Evolutionary conservation across 2,797 vertebrate species (phyloP).

Genomic region (Danio tinwini): DNA sequence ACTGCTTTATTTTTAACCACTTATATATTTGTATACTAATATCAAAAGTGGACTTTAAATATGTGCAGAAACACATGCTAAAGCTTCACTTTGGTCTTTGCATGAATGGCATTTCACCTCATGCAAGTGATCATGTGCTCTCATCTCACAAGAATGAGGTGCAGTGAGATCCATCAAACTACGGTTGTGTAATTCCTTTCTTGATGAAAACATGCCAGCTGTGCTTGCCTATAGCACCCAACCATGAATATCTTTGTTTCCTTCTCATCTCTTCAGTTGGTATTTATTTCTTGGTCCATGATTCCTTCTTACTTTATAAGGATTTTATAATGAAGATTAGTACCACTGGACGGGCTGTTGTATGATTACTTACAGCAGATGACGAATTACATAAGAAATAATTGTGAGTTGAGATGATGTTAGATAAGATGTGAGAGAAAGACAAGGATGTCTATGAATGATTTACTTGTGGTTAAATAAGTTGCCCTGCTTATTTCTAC

Average conservation of each 20-base stretch:
- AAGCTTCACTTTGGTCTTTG: background rate
- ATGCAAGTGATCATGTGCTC: background rate
- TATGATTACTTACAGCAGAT: constrained; percentile 41
- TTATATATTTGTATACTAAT: background rate
- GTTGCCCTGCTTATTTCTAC: background rate
- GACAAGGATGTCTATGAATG: constrained; percentile 19
- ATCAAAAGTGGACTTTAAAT: background rate
- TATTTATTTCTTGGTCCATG: constrained; percentile 12
- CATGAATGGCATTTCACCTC: constrained; percentile 11
- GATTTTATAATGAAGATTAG: constrained; percentile 46
- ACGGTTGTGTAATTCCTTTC: constrained; percentile 35
- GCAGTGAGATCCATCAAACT: background rate
- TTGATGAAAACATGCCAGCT: constrained; percentile 35
- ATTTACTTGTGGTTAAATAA: constrained; percentile 12
- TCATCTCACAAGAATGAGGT: constrained; percentile 10
- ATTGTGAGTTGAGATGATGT: constrained; percentile 32
- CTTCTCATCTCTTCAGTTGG: constrained; percentile 21
- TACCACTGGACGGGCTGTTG: constrained; percentile 38
- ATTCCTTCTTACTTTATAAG: constrained; percentile 14
- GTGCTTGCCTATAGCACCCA: constrained; percentile 12
- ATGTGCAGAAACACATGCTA: background rate
- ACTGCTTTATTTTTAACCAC: background rate
- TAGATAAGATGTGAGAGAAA: constrained; percentile 11
- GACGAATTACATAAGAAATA: constrained; percentile 45
- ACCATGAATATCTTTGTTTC: constrained; percentile 17